A percentile compares a stretch with the other conserved stretches of the same genome.
Conservation (phyloP, 2,113 vertebrate genomes). For the Rousettus leschenaultii region DNA sequence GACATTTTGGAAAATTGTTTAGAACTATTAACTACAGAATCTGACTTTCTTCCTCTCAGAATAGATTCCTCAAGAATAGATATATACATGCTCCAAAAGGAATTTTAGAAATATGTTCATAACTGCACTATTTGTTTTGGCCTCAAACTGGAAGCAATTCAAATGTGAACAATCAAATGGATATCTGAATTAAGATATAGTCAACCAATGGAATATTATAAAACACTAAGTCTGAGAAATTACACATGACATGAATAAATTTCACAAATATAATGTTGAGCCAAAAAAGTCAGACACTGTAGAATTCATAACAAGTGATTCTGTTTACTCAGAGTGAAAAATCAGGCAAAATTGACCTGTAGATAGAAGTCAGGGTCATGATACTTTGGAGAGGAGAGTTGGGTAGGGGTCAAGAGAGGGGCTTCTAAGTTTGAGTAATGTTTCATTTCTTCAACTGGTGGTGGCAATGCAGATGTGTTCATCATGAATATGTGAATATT, state of each 20-base stretch:
- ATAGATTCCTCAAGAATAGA: neutral
- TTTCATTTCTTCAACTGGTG: neutral
- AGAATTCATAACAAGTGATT: neutral
- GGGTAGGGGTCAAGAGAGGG: neutral
- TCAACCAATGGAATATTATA: neutral
- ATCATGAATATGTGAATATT: neutral
- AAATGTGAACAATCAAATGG: neutral
- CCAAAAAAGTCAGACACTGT: neutral
- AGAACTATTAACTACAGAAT: neutral
- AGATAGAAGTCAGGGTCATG: neutral
- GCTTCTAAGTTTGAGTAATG: neutral
- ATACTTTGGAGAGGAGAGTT: neutral
- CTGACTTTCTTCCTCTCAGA: neutral
- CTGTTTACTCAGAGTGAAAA: neutral
- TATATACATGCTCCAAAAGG: neutral
- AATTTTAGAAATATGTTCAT: neutral
- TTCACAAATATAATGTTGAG: neutral
- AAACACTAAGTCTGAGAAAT: neutral
- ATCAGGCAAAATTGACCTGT: neutral
- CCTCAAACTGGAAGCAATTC: neutral
- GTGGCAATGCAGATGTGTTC: neutral
- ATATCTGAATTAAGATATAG: neutral
- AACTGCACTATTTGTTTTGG: neutral
- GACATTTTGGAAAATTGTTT: neutral
- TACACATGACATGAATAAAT: neutral